Evolutionary conservation across 2,113 vertebrate species (phyloP).

Genomic region (Recurvirostra avosetta): DNA sequence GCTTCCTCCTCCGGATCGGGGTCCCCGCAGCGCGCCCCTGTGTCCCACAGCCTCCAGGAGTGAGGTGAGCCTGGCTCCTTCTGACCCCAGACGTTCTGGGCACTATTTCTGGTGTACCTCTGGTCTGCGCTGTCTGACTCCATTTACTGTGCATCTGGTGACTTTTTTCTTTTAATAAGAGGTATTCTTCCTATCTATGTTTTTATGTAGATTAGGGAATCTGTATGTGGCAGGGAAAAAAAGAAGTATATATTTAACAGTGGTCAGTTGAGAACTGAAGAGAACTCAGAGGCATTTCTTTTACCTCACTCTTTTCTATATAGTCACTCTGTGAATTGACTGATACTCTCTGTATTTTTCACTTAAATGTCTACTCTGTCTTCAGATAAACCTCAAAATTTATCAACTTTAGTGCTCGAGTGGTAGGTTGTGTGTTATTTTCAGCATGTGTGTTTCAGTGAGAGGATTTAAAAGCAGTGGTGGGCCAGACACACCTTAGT

Average conservation of each 20-base stretch:
- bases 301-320: accelerated
- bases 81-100: too few relatives aligned
- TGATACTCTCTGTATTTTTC: neutral
- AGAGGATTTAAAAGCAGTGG: neutral
- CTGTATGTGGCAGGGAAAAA: neutral
- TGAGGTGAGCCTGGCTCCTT: neutral
- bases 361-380: neutral
- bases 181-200: neutral
- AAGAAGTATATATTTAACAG: neutral
- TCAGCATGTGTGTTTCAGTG: neutral
- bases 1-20: too few relatives aligned
- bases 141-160: too few relatives aligned
- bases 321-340: neutral
- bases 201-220: neutral
- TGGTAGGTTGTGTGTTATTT: neutral
- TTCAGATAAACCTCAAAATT: neutral
- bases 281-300: accelerated
- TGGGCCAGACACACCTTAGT: neutral
- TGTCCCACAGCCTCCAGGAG: neutral
- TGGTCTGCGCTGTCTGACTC: neutral
- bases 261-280: neutral
- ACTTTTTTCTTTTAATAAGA: neutral
- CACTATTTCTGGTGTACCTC: accelerated
- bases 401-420: accelerated
- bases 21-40: accelerated